Evolutionary conservation across 2,113 vertebrate genomes (phyloP), one percentile per base, ranked within the genome.

Genomic region (Oxyura jamaicensis): DNA sequence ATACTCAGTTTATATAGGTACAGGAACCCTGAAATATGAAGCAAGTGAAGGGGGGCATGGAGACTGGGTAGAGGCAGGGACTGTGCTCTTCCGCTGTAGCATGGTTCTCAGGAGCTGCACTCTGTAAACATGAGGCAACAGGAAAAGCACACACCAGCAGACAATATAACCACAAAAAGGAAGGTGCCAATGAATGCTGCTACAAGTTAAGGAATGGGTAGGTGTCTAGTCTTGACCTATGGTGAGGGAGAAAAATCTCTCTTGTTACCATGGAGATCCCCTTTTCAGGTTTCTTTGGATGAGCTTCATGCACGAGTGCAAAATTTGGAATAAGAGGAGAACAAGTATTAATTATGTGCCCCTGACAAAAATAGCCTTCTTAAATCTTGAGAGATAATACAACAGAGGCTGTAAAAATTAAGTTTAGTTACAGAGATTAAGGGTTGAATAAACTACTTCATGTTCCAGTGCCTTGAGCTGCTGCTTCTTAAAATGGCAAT

Each of bases 201-300:
- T 83, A 58, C 48, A 93, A 95, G 84, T 89, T 92, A 91, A 93
- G 84, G 41, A 87, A 86, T 3, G 63, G n/a, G 94, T 85, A 69
- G 85, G 90, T 3, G 10, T 90, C 71, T 95, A 60, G 53, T 79
- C 84, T 78, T 96, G 93, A 94, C 82, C 94, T 86, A 81, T 9
- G 19, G 10, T 35, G 71, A 94, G 63, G 21, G 75, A 95, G 67
- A 90, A 83, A 92, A 95, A 91, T 84, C 46, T 67, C 53, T 91
- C 0, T 91, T 0, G 94, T 95, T 95, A 84, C 88, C 94, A 96
- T 95, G 94, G 93, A 89, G 88, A 97, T 89, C 60, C 89, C 67
- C 82, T 92, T 94, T 91, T 59, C 83, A 91, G 83, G 55, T 87
- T 96, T 86, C 78, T 96, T 69, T 55, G 82, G 90, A 91, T 68